Conservation (phyloP, 1,140 invertebrate genomes). For the Diachasmimorpha longicaudata region DNA sequence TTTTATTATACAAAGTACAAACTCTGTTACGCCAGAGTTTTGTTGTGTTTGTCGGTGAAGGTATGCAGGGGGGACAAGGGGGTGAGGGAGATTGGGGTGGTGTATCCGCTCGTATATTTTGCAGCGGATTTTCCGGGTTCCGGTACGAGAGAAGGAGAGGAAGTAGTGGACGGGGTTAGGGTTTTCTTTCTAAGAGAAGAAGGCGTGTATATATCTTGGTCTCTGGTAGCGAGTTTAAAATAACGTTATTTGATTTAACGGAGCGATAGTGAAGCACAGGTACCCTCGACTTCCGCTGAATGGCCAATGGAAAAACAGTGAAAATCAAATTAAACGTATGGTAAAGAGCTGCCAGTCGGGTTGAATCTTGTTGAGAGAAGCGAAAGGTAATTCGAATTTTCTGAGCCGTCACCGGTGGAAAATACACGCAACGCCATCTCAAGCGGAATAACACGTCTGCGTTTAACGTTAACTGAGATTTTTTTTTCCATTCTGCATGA, state of each 20-base stretch:
- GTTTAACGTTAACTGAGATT: not conserved
- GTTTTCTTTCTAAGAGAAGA: not conserved
- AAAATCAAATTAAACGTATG: slow-evolving; percentile 24
- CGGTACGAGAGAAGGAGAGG: not conserved
- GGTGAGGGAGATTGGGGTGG: not conserved
- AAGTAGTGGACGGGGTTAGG: not conserved
- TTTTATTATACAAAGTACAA: slow-evolving; percentile 4
- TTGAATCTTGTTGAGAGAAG: no score
- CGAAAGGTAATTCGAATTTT: no score
- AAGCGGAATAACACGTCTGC: not conserved
- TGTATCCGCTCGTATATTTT: slow-evolving; percentile 21
- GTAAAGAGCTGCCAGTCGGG: not conserved
- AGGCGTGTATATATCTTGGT: not conserved
- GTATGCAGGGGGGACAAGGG: no score
- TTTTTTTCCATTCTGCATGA: not conserved
- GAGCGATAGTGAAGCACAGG: slow-evolving; percentile 13
- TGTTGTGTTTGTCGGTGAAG: not conserved
- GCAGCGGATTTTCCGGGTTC: slow-evolving; percentile 18
- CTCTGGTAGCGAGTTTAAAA: slow-evolving; percentile 1
- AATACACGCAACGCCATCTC: not conserved
- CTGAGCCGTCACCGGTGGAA: not conserved
- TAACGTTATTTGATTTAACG: slow-evolving; percentile 21
- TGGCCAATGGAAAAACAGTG: not conserved
- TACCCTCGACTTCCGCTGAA: not conserved
- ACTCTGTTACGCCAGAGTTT: slow-evolving; percentile 1